Percentiles rank a stretch among this genome's conserved stretches.
Evolutionary conservation across 2,113 vertebrate species (phyloP).

Genomic region (Tricholaema leucomelas): DNA sequence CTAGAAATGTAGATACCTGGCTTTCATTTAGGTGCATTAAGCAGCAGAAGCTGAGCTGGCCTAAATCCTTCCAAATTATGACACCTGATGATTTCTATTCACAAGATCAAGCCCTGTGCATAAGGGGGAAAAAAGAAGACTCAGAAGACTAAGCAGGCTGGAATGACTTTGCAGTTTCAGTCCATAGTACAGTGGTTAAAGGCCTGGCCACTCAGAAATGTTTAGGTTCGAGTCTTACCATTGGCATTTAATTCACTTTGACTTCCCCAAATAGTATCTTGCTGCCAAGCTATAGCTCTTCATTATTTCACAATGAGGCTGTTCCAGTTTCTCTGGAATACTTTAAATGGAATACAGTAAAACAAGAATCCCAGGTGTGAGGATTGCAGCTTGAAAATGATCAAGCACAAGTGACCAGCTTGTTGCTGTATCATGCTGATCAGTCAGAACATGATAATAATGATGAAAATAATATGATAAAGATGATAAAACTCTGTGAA

Average conservation of each 20-base stretch:
- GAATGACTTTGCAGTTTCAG: background rate
- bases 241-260: background rate
- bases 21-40: background rate
- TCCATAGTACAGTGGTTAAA: background rate
- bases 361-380: background rate
- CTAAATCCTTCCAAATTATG: background rate
- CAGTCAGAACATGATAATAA: background rate
- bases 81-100: background rate
- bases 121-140: background rate
- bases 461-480: too few relatives aligned
- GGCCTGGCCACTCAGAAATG: background rate
- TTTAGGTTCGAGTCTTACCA: background rate
- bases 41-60: background rate
- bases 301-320: background rate
- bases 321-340: background rate
- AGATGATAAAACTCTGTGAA: background rate
- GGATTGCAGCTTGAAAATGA: background rate
- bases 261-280: background rate
- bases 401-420: background rate
- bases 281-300: background rate
- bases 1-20: background rate
- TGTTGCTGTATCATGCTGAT: background rate
- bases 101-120: background rate
- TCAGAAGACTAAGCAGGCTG: background rate
- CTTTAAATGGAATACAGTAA: background rate